phyloP scores from a whole-genome alignment of 2,113 vertebrate species.

The Drymodes brunneopygia region DNA sequence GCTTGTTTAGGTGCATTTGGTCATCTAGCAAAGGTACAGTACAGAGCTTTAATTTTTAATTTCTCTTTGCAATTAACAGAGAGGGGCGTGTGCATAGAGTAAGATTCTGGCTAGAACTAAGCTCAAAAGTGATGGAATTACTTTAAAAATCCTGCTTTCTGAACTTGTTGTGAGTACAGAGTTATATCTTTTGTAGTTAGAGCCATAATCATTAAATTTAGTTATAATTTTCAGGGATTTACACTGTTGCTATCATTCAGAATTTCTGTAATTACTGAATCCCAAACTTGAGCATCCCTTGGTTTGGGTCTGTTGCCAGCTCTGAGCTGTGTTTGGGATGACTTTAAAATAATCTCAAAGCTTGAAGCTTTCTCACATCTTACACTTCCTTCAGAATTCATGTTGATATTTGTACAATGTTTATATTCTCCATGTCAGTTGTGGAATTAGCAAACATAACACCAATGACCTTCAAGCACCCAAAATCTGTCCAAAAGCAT shows the following conservation, averaged over 20 bases:
- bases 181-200: not conserved
- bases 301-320: not conserved
- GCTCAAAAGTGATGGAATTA: rapidly evolving
- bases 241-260: not conserved
- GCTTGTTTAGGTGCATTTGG: not conserved
- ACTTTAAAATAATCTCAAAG: not conserved
- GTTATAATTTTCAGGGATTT: not conserved
- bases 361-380: not conserved
- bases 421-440: not conserved
- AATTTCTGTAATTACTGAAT: not conserved
- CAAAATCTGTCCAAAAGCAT: not conserved
- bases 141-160: not conserved
- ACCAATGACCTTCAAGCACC: not conserved
- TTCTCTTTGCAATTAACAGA: not conserved
- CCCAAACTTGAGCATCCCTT: not conserved
- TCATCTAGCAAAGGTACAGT: not conserved
- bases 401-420: not conserved
- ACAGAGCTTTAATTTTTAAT: not conserved
- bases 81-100: too few relatives aligned
- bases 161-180: not conserved
- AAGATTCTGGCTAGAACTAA: not conserved
- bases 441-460: not conserved
- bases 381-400: not conserved
- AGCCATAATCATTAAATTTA: not conserved
- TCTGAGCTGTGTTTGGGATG: not conserved